A percentile compares a stretch with the other conserved stretches of the same genome.
These are phyloP conservation scores for Zaprionus vittiger DNA, from an alignment of 1,140 invertebrate species.

Conservation along the genomic window DNA sequence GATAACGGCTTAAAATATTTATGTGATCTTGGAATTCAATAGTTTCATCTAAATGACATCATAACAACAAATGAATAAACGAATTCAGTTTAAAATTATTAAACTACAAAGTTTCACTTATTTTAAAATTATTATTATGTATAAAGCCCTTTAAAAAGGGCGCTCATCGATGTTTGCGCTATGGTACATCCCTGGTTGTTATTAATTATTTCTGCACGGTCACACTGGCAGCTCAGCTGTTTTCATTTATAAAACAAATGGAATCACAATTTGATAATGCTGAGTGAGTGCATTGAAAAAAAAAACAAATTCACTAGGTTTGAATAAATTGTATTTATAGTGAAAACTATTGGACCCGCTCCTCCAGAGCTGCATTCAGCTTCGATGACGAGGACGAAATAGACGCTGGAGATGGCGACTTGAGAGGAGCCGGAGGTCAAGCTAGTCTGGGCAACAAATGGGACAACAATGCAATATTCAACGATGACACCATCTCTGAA, in stretches of 20 bases:
- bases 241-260: slow-evolving; percentile 26
- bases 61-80: not conserved
- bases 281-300: slow-evolving; percentile 17
- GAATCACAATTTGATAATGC: slow-evolving; percentile 50
- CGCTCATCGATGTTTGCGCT: not conserved
- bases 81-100: not conserved
- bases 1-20: not conserved
- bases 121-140: not conserved
- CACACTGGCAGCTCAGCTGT: slow-evolving; percentile 27
- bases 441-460: slow-evolving; percentile 34
- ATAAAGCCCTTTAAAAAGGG: not conserved
- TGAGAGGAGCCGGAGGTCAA: slow-evolving; percentile 2
- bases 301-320: not conserved
- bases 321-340: slow-evolving; percentile 28
- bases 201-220: not conserved
- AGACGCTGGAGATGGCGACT: slow-evolving; percentile 27
- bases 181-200: not conserved
- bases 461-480: slow-evolving; percentile 68
- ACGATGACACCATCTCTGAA: slow-evolving; percentile 75
- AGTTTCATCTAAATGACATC: not conserved
- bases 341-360: slow-evolving; percentile 82
- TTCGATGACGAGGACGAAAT: slow-evolving; percentile 80
- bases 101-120: not conserved
- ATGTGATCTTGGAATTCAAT: not conserved
- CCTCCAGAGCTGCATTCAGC: slow-evolving; percentile 75